Conservation (phyloP, 2,113 vertebrate species). For the Danionella cerebrum region DNA sequence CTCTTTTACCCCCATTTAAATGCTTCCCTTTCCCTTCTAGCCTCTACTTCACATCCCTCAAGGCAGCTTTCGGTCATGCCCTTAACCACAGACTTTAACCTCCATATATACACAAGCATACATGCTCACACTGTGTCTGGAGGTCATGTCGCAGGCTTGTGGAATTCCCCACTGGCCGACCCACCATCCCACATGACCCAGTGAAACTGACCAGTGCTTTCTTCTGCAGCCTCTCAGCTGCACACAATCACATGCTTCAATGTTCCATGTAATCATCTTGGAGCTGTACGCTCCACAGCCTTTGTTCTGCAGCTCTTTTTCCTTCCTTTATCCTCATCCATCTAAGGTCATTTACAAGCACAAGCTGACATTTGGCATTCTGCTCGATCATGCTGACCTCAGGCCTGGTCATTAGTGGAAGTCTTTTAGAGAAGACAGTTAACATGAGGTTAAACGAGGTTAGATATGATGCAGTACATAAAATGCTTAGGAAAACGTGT, state of each 20-base stretch:
- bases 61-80: conserved; percentile 24
- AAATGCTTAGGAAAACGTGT: background rate
- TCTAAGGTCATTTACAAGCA: conserved; percentile 29
- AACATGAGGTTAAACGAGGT: background rate
- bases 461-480: conserved; percentile 4
- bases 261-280: conserved; percentile 38
- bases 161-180: conserved; percentile 40
- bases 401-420: background rate
- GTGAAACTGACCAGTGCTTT: conserved; percentile 34
- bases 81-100: conserved; percentile 31
- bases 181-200: conserved; percentile 32
- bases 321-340: conserved; percentile 8
- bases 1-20: conserved; percentile 3
- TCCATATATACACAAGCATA: background rate
- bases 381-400: background rate
- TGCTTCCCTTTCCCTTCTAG: background rate
- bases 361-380: conserved; percentile 28
- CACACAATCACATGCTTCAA: conserved; percentile 44
- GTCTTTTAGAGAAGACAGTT: background rate
- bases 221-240: conserved; percentile 37
- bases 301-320: conserved; percentile 25
- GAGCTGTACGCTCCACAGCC: conserved; percentile 26
- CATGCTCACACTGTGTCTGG: background rate
- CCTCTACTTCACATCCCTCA: conserved; percentile 15
- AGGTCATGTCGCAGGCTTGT: conserved; percentile 21